A percentile compares a stretch with the other conserved stretches of the same genome.
phyloP scores from a whole-genome alignment of 2,888 invertebrate species.

The Apomyelois bistriatella region DNA sequence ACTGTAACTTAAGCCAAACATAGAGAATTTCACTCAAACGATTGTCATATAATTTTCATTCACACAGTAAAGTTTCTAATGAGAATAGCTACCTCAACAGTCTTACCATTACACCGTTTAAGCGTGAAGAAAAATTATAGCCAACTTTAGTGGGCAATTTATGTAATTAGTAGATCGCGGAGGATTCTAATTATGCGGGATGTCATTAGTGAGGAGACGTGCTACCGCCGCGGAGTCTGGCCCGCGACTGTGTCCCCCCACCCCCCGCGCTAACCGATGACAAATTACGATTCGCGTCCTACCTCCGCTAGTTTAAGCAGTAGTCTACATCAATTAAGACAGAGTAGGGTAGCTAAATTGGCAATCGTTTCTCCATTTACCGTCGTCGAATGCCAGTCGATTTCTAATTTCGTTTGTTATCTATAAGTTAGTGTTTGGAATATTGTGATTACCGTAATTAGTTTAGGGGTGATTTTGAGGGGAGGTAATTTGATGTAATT shows the following conservation, averaged over 20 bases:
- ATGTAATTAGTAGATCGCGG: slow-evolving; percentile 75
- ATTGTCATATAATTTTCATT: not conserved
- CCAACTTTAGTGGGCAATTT: slow-evolving; percentile 73
- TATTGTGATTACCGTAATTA: slow-evolving; percentile 36
- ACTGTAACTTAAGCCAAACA: too few relatives aligned
- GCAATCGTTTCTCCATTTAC: slow-evolving; percentile 75
- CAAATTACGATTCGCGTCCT: slow-evolving; percentile 72
- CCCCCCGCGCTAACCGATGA: slow-evolving; percentile 71
- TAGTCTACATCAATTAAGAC: slow-evolving; percentile 75
- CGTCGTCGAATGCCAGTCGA: slow-evolving; percentile 59
- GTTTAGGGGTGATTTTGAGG: slow-evolving; percentile 43
- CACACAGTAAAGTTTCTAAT: not conserved
- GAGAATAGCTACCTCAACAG: not conserved
- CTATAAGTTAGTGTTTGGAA: slow-evolving; percentile 28
- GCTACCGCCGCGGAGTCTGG: slow-evolving; percentile 48
- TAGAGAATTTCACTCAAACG: too few relatives aligned
- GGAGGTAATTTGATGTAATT: slow-evolving; percentile 43
- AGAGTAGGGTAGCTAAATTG: slow-evolving; percentile 75
- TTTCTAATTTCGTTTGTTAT: slow-evolving; percentile 54
- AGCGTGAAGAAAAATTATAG: slow-evolving; percentile 61
- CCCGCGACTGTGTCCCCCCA: slow-evolving; percentile 34
- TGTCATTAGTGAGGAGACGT: slow-evolving; percentile 70
- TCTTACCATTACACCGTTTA: slow-evolving; percentile 27
- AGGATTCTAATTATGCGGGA: slow-evolving; percentile 73
- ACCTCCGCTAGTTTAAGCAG: slow-evolving; percentile 68